Evolutionary conservation across 2,113 vertebrate species (phyloP).

Genomic region (Bujurquina vittata): DNA sequence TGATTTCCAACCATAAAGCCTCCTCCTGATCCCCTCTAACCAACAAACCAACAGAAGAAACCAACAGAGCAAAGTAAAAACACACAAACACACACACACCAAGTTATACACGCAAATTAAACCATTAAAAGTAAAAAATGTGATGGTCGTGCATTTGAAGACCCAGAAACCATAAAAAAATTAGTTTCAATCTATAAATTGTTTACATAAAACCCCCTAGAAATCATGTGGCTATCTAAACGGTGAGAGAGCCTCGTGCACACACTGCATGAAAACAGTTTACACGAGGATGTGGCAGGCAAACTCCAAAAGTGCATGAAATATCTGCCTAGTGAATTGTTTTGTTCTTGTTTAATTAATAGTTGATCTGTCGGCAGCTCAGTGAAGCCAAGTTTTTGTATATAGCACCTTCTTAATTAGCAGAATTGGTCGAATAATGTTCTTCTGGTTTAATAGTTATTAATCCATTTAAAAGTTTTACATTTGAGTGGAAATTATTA

Average conservation of each 20-base stretch:
- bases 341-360: neutral
- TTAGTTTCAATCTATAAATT: neutral
- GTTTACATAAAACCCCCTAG: neutral
- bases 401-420: neutral
- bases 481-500: neutral
- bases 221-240: neutral
- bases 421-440: neutral
- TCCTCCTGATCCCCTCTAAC: neutral
- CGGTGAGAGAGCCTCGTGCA: neutral
- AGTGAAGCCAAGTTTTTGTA: neutral
- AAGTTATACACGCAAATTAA: neutral
- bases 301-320: neutral
- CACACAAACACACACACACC: neutral
- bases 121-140: neutral
- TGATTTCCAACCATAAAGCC: neutral
- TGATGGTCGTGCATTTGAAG: neutral
- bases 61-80: neutral
- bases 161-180: neutral
- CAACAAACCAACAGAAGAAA: neutral
- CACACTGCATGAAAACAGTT: neutral
- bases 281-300: neutral
- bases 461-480: neutral
- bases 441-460: neutral
- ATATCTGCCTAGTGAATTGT: neutral
- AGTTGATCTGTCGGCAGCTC: neutral